Evolutionary conservation across 2,888 invertebrate genomes (phyloP), one percentile per base, ranked within the genome.

Genomic region (Calameuta pallipes): DNA sequence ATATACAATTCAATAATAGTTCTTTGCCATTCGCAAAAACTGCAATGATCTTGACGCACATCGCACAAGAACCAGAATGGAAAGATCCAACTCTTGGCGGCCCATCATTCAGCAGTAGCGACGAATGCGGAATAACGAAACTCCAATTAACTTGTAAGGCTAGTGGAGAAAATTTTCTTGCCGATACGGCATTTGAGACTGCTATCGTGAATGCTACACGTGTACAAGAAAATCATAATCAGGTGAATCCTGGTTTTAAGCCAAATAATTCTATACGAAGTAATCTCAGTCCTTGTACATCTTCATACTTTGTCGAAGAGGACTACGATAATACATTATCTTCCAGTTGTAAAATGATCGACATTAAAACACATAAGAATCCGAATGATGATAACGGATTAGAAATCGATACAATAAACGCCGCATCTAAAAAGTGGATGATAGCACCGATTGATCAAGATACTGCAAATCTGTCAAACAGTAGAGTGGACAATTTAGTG

Each of bases 401-500:
- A 56, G 9, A 56, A 23, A 56, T 56, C 23, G 56, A 9, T 56
- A 56, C 9, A 23, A 56, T 56, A 15, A 56, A 23, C 56, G 6
- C 56, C 23, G 9, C 23, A 56, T 56, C 56, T 56, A 56, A 56
- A 56, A 56, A 23, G 56, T 23, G 23, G 56, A 56, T 23, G 9
- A 23, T 56, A 56, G 56, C 56, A 56, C 56, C 23, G 23, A 56
- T 23, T 56, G 6, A 56, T 56, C 23, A 23, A 9, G 56, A 23
- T 56, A 56, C 23, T 56, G 23, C 56, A 9, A 56, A 56, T 23
- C 56, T 56, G 23, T 15, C 23, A 23, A 56, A 56, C 23, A 56
- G 56, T 56, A 23, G 23, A 56, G 23, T 90, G 0, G 89, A 88
- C 34, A 87, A 89, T 73, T 90, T 90, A 0, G 87, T 91, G 3